These are phyloP conservation scores for Neodiprion pinetum DNA, from an alignment of 1,140 invertebrate genomes.

Conservation along the genomic window DNA sequence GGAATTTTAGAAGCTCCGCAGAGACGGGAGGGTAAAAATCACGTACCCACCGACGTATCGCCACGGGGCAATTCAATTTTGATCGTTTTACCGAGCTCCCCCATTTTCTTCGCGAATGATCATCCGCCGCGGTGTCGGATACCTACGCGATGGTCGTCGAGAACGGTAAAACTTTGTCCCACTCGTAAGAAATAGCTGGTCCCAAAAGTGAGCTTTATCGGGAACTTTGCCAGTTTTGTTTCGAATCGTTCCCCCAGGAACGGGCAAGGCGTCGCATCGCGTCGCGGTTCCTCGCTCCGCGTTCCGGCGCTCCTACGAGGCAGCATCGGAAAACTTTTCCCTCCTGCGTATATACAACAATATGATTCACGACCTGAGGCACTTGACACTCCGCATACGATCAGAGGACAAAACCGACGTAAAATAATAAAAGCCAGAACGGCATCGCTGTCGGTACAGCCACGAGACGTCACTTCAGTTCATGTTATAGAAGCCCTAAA, in stretches of 20 bases:
- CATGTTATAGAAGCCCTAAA: too few species aligned
- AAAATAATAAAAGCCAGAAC: too few species aligned
- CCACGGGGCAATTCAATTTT: too few species aligned
- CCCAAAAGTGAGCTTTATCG: conserved; percentile 12
- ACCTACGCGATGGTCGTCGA: neutral
- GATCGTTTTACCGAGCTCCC: neutral
- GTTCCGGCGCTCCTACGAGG: neutral
- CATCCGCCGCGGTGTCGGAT: neutral
- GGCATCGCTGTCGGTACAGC: too few species aligned
- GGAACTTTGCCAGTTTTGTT: conserved; percentile 9
- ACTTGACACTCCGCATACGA: too few species aligned
- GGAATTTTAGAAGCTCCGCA: too few species aligned
- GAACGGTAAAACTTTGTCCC: neutral
- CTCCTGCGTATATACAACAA: neutral
- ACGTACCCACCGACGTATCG: too few species aligned
- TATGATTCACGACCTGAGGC: too few species aligned
- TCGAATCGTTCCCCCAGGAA: conserved; percentile 5
- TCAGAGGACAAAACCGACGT: too few species aligned
- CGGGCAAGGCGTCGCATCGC: neutral
- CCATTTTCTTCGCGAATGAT: neutral
- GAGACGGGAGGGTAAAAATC: too few species aligned
- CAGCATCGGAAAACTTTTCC: neutral
- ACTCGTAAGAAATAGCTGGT: neutral
- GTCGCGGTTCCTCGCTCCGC: neutral
- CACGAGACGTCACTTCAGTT: too few species aligned